These are phyloP conservation scores for Crossocerus cetratus DNA, from an alignment of 2,888 invertebrate species.

Conservation along the genomic window DNA sequence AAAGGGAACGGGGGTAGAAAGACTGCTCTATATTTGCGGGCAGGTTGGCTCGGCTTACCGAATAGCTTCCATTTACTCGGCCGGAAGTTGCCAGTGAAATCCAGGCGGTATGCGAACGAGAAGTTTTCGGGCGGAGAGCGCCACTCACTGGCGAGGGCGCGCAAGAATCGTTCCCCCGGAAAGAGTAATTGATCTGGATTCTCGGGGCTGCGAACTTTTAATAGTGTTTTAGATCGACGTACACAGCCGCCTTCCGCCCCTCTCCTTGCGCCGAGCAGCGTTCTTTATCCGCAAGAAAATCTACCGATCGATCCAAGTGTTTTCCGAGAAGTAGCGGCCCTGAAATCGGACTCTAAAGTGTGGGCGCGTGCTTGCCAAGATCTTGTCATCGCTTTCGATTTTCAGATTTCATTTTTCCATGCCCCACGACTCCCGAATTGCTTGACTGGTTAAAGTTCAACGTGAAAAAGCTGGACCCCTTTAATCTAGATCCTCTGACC, in stretches of 20 bases:
- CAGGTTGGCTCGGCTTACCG: background rate
- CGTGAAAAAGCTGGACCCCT: too few relatives aligned
- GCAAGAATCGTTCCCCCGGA: slow-evolving; percentile 53
- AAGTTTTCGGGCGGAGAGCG: slow-evolving; percentile 38
- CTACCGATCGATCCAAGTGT: slow-evolving; percentile 20
- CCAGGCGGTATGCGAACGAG: background rate
- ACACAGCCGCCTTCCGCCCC: too few relatives aligned
- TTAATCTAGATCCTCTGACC: too few relatives aligned
- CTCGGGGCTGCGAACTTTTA: slow-evolving; percentile 53
- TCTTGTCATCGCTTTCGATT: too few relatives aligned
- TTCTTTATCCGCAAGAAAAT: slow-evolving; percentile 13
- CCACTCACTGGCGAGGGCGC: slow-evolving; percentile 15
- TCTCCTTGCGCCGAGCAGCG: too few relatives aligned
- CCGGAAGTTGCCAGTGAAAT: slow-evolving; percentile 35
- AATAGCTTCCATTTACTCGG: slow-evolving; percentile 44
- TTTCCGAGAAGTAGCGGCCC: too few relatives aligned
- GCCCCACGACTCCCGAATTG: too few relatives aligned
- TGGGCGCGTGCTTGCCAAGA: too few relatives aligned
- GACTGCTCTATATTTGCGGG: background rate
- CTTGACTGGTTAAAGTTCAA: too few relatives aligned
- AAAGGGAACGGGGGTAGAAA: background rate
- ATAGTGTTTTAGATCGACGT: slow-evolving; percentile 47
- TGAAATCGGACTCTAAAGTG: too few relatives aligned
- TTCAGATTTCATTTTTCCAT: too few relatives aligned
- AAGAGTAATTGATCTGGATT: slow-evolving; percentile 59